Evolutionary conservation across 2,888 invertebrate genomes (phyloP).

Genomic region (Lycophotia porphyrea): DNA sequence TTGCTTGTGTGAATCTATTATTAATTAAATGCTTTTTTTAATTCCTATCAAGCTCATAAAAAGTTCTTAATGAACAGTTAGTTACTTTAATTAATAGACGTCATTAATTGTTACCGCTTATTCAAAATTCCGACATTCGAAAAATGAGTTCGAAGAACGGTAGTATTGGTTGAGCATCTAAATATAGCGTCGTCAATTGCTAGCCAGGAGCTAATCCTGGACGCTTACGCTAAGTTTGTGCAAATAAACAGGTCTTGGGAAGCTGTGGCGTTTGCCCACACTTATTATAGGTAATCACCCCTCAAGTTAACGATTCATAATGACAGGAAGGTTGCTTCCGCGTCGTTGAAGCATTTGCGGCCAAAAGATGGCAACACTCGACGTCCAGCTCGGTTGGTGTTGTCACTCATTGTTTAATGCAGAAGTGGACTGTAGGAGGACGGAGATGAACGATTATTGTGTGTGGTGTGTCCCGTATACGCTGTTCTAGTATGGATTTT

Average conservation of each 20-base stretch:
- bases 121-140: conserved; percentile 12
- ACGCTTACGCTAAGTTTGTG: conserved; percentile 58
- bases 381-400: conserved; percentile 53
- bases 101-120: conserved; percentile 33
- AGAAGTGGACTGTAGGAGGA: conserved; percentile 59
- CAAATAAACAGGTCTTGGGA: conserved; percentile 61
- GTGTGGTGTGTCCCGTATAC: conserved; percentile 37
- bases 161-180: conserved; percentile 56
- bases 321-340: conserved; percentile 82
- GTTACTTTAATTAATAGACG: conserved; percentile 30
- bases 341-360: conserved; percentile 73
- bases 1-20: conserved; percentile 21
- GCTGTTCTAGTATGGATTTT: conserved; percentile 48
- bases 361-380: conserved; percentile 61
- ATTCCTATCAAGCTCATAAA: conserved; percentile 11
- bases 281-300: conserved; percentile 74
- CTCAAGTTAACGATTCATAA: conserved; percentile 77
- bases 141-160: conserved; percentile 44
- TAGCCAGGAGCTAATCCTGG: conserved; percentile 56
- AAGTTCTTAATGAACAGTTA: conserved; percentile 47
- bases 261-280: conserved; percentile 58
- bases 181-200: conserved; percentile 62
- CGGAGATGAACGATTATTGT: conserved; percentile 61
- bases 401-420: conserved; percentile 63
- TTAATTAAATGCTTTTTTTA: conserved; percentile 31